These are phyloP conservation scores for Lerema accius DNA, from an alignment of 1,140 invertebrate genomes.

Conservation along the genomic window DNA sequence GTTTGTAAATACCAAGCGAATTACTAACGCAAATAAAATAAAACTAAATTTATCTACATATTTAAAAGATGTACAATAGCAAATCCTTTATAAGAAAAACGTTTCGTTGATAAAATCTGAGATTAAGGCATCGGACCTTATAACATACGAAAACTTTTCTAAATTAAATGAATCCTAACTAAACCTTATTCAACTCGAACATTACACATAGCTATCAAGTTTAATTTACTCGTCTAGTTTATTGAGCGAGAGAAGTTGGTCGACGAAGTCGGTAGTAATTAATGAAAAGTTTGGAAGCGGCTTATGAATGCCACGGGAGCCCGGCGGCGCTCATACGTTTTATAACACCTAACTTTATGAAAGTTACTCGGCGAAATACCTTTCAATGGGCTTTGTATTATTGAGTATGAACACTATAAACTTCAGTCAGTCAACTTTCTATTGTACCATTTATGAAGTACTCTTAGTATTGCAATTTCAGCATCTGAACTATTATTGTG, in stretches of 20 bases:
- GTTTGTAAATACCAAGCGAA: background rate
- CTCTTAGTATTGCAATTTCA: too few relatives aligned
- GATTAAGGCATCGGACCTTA: too few relatives aligned
- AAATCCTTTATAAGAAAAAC: too few relatives aligned
- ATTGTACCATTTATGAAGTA: background rate
- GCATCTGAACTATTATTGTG: too few relatives aligned
- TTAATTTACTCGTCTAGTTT: constrained; percentile 5
- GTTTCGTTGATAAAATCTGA: too few relatives aligned
- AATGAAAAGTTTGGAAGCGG: constrained; percentile 20
- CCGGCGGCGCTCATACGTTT: constrained; percentile 17
- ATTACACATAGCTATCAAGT: too few relatives aligned
- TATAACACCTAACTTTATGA: constrained; percentile 22
- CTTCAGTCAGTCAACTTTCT: background rate
- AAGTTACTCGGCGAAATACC: constrained; percentile 6
- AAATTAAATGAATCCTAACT: too few relatives aligned
- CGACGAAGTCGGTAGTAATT: constrained; percentile 19
- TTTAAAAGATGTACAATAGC: too few relatives aligned
- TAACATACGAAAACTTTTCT: too few relatives aligned
- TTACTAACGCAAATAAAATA: background rate
- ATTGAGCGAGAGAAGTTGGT: constrained; percentile 10
- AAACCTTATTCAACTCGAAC: too few relatives aligned
- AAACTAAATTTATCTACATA: too few relatives aligned
- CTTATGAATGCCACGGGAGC: constrained; percentile 16
- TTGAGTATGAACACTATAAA: constrained; percentile 13
- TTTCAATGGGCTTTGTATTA: constrained; percentile 4